Evolutionary conservation across 2,113 vertebrate genomes (phyloP).

Genomic region (Poicephalus meyeri): DNA sequence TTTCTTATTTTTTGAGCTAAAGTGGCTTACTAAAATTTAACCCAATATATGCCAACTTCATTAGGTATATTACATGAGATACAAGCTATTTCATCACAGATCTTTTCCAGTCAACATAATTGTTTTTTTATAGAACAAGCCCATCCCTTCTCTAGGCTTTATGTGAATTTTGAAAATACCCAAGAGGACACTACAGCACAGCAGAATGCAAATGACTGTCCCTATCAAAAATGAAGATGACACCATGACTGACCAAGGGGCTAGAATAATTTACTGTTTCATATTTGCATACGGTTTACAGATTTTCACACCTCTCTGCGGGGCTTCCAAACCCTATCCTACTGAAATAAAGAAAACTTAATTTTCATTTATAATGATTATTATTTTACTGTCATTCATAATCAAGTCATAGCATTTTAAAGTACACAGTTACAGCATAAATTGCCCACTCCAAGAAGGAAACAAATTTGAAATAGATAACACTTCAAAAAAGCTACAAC

Average conservation of each 20-base stretch:
- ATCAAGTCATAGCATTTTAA: background rate
- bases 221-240: background rate
- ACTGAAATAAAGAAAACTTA: background rate
- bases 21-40: conserved; percentile 8
- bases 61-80: conserved; percentile 35
- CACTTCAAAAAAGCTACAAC: background rate
- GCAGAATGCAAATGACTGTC: background rate
- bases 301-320: background rate
- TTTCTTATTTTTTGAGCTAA: background rate
- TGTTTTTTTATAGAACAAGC: conserved; percentile 12
- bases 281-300: background rate
- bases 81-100: conserved; percentile 47
- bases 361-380: background rate
- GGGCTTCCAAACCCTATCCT: background rate
- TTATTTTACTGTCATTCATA: background rate
- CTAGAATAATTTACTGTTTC: background rate
- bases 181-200: background rate
- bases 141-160: background rate
- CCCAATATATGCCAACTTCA: conserved; percentile 26
- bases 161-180: background rate
- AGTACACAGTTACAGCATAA: background rate
- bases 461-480: background rate
- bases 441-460: background rate
- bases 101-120: conserved; percentile 38
- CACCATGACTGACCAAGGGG: background rate